Evolutionary conservation across 2,888 invertebrate genomes (phyloP).

Genomic region (Apamea monoglypha): DNA sequence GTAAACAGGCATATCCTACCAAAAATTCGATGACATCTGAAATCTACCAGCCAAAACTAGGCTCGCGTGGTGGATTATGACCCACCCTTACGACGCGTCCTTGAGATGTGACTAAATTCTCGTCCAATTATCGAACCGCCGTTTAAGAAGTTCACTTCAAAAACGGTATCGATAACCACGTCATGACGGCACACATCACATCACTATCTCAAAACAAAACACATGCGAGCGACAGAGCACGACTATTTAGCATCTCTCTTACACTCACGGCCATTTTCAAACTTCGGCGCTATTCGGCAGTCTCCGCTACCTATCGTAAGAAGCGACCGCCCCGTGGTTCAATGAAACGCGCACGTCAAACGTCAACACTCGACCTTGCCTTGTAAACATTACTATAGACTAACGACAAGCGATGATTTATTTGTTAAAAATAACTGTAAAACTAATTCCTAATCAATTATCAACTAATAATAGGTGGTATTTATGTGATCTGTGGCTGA

Average conservation of each 20-base stretch:
- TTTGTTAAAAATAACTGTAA: neutral
- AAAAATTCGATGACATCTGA: neutral
- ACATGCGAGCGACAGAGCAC: constrained; percentile 33
- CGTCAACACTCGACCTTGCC: constrained; percentile 43
- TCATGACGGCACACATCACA: neutral
- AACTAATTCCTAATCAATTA: neutral
- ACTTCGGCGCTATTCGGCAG: constrained; percentile 26
- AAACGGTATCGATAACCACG: neutral
- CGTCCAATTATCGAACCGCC: no score
- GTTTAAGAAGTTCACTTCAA: neutral
- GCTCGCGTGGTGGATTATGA: no score
- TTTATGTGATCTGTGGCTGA: neutral
- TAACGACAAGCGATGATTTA: neutral
- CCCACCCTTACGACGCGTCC: no score
- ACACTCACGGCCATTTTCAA: constrained; percentile 31
- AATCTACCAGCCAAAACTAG: neutral
- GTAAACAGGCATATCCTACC: no score
- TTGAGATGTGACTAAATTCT: no score
- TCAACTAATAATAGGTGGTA: no score
- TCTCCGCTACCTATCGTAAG: constrained; percentile 23
- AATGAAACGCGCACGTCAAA: constrained; percentile 33
- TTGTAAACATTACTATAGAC: constrained; percentile 29
- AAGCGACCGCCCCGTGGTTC: constrained; percentile 33
- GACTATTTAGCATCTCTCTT: constrained; percentile 17
- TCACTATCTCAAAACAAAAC: constrained; percentile 44